Evolutionary conservation across 2,888 invertebrate species (phyloP), one percentile per base, ranked within the genome.

Genomic region (Oscheius sp.): DNA sequence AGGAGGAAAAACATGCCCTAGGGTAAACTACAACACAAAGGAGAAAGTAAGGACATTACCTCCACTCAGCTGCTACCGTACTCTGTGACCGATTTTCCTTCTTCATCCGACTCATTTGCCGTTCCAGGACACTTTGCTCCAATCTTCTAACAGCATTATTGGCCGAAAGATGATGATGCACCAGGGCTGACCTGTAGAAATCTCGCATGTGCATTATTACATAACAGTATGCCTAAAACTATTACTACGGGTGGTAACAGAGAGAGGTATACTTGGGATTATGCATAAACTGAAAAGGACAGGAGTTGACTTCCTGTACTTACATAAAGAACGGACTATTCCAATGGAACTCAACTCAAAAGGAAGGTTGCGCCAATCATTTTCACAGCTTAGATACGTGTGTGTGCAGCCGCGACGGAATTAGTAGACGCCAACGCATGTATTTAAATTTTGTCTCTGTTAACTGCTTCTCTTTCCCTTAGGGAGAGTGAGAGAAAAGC

Each of bases 381-480:
- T 66, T 66, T 66, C 66, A 16, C 66, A 66, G 66, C 52, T 63
- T 63, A 63, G 63, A 63, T 63, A 43, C 43, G 63, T 63, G 61
- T 18, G n/a, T n/a, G 6, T 18, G 46, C 45, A 45, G 63, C 41
- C 18, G 46, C 61, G 61, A 41, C 35, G 46, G 63, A 41, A 63
- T 63, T 63, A 63, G 35, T 35, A 63, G 45, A 58, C 63, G 63
- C 45, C 63, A 63, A 63, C 63, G 63, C 63, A 46, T 7, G 43
- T 43, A 43, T 45, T 43, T 45, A 45, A 25, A 49, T 49, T 49
- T 49, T 49, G 49, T 49, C 18, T 7, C 7, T 49, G 49, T n/a
- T 16, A 49, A 29, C 9, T 29, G 58, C 58, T 58, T 25, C 58
- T n/a, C n/a, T 35, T 35, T 9, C 35, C 35, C 35, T 35, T 35